Percentiles rank a stretch among this genome's conserved stretches.
phyloP scores from a whole-genome alignment of 2,888 invertebrate genomes.

The Crematogaster levior region DNA sequence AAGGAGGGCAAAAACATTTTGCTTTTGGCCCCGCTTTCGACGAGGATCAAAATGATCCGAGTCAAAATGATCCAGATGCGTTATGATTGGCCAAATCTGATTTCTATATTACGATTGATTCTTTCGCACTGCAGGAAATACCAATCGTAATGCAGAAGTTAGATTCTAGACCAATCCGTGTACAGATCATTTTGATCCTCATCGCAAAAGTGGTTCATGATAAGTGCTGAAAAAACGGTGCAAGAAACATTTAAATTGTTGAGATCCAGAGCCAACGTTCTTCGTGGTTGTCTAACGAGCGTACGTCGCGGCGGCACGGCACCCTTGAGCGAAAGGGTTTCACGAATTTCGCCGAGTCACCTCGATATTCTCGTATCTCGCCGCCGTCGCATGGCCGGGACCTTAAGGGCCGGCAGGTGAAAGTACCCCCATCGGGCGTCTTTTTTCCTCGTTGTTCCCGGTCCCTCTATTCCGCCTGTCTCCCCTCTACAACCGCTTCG shows the following conservation, averaged over 20 bases:
- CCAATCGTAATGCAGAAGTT: too few relatives aligned
- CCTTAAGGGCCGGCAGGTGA: constrained; percentile 73
- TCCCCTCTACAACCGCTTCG: not conserved
- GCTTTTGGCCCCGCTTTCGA: too few relatives aligned
- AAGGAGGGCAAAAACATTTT: too few relatives aligned
- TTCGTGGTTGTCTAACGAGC: not conserved
- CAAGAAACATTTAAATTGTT: not conserved
- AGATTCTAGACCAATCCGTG: too few relatives aligned
- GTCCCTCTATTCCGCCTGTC: constrained; percentile 28
- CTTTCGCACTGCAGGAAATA: too few relatives aligned
- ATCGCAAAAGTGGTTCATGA: too few relatives aligned
- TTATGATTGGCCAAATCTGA: too few relatives aligned
- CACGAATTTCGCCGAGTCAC: constrained; percentile 43
- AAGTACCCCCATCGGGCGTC: constrained; percentile 65
- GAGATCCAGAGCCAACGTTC: not conserved
- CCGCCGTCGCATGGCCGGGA: constrained; percentile 46
- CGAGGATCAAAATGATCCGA: too few relatives aligned
- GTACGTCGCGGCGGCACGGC: not conserved
- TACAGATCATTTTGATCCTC: too few relatives aligned
- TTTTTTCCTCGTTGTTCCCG: constrained; percentile 30
- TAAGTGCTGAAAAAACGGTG: not conserved
- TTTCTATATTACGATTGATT: too few relatives aligned
- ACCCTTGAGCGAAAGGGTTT: constrained; percentile 48
- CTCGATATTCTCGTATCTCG: constrained; percentile 44
- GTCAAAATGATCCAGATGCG: too few relatives aligned